A percentile compares a stretch with the other conserved stretches of the same genome.
phyloP scores from a whole-genome alignment of 2,888 invertebrate species.

The Ochropleura leucogaster region DNA sequence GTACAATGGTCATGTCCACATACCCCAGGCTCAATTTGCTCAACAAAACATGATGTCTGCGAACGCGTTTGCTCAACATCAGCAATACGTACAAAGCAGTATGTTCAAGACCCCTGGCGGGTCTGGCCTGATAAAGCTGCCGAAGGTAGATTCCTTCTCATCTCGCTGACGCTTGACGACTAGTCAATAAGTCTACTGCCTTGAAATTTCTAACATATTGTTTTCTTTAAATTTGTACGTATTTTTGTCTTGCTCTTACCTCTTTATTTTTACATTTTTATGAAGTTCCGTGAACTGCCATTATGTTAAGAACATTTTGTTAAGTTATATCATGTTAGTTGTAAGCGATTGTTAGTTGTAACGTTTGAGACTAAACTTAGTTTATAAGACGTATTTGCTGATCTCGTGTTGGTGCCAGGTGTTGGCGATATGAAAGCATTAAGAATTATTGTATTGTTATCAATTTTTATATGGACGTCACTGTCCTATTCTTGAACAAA shows the following conservation, averaged over 20 bases:
- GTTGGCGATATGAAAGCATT: constrained; percentile 88
- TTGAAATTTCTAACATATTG: constrained; percentile 61
- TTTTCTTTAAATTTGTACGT: constrained; percentile 72
- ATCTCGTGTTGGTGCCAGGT: constrained; percentile 88
- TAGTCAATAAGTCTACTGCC: constrained; percentile 69
- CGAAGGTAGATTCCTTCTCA: constrained; percentile 78
- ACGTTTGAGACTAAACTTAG: constrained; percentile 85
- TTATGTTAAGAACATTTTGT: constrained; percentile 83
- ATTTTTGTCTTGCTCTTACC: constrained; percentile 71
- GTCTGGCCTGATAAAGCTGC: constrained; percentile 83
- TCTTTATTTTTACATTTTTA: constrained; percentile 79
- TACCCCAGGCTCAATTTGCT: constrained; percentile 82
- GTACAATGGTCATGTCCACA: constrained; percentile 85
- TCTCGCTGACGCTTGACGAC: constrained; percentile 76
- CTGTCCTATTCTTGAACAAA: constrained; percentile 88
- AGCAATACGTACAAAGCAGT: constrained; percentile 72
- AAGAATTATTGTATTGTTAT: constrained; percentile 89
- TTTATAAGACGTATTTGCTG: constrained; percentile 84
- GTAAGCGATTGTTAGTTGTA: constrained; percentile 85
- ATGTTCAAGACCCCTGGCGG: constrained; percentile 82
- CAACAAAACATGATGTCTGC: constrained; percentile 69
- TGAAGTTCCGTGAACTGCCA: constrained; percentile 86
- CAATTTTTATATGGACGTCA: constrained; percentile 89
- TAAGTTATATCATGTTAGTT: constrained; percentile 85
- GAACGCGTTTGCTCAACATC: constrained; percentile 75